These are phyloP conservation scores for Scomberomorus guttatus DNA, from an alignment of 2,797 vertebrate genomes.

Conservation along the genomic window DNA sequence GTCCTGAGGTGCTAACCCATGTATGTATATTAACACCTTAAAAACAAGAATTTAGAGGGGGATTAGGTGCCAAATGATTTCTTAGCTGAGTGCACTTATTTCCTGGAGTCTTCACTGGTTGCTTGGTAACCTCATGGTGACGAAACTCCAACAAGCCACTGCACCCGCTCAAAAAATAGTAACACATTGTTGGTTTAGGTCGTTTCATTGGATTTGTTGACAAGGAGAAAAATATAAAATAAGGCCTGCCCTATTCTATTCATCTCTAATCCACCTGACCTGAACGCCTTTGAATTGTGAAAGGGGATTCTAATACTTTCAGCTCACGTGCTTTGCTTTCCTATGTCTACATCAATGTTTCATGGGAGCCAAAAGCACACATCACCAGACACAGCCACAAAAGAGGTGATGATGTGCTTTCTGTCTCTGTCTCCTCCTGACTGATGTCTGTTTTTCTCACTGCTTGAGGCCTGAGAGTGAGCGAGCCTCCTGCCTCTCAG, in stretches of 20 bases:
- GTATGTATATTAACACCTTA: too few species aligned
- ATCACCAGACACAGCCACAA: background rate
- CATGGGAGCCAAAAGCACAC: background rate
- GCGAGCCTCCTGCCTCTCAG: background rate
- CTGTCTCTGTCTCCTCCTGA: background rate
- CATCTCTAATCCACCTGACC: background rate
- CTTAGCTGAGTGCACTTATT: too few species aligned
- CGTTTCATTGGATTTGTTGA: too few species aligned
- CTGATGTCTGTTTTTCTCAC: background rate
- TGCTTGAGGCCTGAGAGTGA: slow-evolving; percentile 11
- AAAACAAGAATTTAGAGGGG: too few species aligned
- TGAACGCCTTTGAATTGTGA: background rate
- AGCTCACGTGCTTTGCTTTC: background rate
- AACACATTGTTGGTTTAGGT: too few species aligned
- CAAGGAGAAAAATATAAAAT: background rate
- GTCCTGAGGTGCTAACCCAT: too few species aligned
- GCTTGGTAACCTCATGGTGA: too few species aligned
- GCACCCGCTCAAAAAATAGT: too few species aligned
- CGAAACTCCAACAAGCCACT: too few species aligned
- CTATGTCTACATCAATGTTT: background rate
- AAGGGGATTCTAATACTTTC: background rate
- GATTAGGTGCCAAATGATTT: too few species aligned
- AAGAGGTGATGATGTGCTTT: background rate
- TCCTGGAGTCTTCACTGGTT: too few species aligned
- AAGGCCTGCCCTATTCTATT: background rate